Evolutionary conservation across 64 coral and sea anemone species (phyloP).

Genomic region (Pachyseris speciosa): DNA sequence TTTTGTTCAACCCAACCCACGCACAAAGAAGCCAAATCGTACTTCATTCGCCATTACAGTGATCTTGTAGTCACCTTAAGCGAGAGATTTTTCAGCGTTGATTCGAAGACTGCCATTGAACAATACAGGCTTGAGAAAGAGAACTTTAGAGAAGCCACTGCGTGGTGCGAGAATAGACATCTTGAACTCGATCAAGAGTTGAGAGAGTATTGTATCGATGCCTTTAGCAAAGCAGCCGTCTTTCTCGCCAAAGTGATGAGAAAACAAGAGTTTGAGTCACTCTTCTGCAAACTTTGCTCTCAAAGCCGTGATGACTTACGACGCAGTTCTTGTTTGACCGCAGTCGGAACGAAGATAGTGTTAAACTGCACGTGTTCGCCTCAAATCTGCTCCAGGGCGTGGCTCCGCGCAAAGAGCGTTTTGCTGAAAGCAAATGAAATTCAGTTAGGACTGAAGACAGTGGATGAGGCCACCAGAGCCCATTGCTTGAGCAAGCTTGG

Average conservation of each 20-base stretch:
- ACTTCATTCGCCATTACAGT: constrained; percentile 27
- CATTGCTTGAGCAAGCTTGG: constrained; percentile 67
- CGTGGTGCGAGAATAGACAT: constrained; percentile 45
- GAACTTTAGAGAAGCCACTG: constrained; percentile 24
- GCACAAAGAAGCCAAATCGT: no score
- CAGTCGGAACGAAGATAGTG: constrained; percentile 54
- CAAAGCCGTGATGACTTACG: neutral
- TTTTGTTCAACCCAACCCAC: constrained; percentile 17
- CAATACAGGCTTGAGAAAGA: constrained; percentile 18
- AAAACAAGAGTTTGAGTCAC: constrained; percentile 37
- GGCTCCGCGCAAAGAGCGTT: neutral
- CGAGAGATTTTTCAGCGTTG: no score
- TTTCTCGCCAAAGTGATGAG: constrained; percentile 61
- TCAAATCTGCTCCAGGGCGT: constrained; percentile 15
- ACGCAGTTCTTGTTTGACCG: constrained; percentile 15
- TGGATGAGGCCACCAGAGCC: constrained; percentile 25
- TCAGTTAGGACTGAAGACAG: neutral
- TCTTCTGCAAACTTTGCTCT: constrained; percentile 34
- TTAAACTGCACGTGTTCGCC: constrained; percentile 52
- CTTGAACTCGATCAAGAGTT: neutral
- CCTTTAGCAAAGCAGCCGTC: constrained; percentile 43
- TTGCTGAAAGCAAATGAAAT: constrained; percentile 12
- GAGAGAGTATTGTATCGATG: constrained; percentile 11
- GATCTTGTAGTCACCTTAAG: neutral
- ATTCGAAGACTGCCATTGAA: neutral